phyloP scores from a whole-genome alignment of 2,888 invertebrate species.

The Aphodius granarius region DNA sequence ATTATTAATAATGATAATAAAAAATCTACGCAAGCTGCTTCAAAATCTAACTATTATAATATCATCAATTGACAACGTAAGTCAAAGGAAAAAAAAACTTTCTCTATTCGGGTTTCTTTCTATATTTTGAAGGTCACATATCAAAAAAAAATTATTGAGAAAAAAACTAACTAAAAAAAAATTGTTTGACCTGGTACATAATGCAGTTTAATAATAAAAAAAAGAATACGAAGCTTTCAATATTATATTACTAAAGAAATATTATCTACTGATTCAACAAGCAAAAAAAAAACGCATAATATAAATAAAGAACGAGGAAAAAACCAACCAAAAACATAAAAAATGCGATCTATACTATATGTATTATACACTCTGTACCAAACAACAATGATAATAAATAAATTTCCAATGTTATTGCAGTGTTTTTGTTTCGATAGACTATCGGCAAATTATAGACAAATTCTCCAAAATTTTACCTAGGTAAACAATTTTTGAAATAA shows the following conservation, averaged over 20 bases:
- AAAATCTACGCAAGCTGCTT: not conserved
- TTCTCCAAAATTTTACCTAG: too few relatives aligned
- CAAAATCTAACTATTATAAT: not conserved
- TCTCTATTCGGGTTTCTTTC: not conserved
- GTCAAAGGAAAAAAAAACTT: too few relatives aligned
- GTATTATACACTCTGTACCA: not conserved
- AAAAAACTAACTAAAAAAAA: not conserved
- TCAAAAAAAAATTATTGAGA: not conserved
- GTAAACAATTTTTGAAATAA: too few relatives aligned
- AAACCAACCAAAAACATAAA: too few relatives aligned
- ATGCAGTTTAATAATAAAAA: not conserved
- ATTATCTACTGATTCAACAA: not conserved
- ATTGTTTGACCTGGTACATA: not conserved
- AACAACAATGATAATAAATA: not conserved
- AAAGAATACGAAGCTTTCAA: not conserved
- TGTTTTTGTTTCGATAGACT: not conserved
- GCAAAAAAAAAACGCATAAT: not conserved
- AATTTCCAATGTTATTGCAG: not conserved
- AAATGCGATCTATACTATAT: not conserved
- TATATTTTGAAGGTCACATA: not conserved
- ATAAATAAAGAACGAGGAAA: not conserved
- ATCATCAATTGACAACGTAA: too few relatives aligned
- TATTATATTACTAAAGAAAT: not conserved
- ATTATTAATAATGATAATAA: not conserved
- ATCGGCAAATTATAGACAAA: too few relatives aligned